A percentile compares a stretch with the other conserved stretches of the same genome.
These are phyloP conservation scores for Alligator mississippiensis DNA, from an alignment of 2,113 vertebrate species.

Conservation along the genomic window DNA sequence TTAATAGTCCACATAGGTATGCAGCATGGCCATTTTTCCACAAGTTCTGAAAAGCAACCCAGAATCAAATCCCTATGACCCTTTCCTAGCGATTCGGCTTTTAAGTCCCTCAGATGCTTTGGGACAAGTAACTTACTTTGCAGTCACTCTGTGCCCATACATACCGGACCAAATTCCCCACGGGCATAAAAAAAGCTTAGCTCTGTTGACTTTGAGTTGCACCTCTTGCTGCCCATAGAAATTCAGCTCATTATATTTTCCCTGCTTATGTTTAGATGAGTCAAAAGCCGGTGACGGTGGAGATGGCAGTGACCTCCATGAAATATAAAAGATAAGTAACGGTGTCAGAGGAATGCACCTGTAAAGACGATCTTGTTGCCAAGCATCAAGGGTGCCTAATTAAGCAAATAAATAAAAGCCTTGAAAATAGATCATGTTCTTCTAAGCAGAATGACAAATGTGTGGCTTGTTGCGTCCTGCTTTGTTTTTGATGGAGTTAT, in stretches of 20 bases:
- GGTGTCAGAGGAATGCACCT: no score
- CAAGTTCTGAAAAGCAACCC: not conserved
- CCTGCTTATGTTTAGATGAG: not conserved
- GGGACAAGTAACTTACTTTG: not conserved
- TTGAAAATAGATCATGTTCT: not conserved
- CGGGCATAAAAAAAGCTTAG: not conserved
- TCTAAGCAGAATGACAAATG: not conserved
- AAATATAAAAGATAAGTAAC: no score
- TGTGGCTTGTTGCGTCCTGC: not conserved
- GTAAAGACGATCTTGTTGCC: no score
- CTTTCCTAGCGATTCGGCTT: not conserved
- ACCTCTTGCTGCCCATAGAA: not conserved
- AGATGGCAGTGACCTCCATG: not conserved
- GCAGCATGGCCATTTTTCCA: fast-evolving
- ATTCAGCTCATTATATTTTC: not conserved
- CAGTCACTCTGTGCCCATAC: not conserved
- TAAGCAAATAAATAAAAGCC: no score
- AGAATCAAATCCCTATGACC: not conserved
- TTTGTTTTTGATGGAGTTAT: not conserved
- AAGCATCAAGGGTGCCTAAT: no score
- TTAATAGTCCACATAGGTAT: not conserved
- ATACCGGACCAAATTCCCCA: not conserved
- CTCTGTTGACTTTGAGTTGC: not conserved
- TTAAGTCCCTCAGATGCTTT: not conserved
- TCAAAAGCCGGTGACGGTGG: not conserved